Conservation (phyloP, 1,140 invertebrate species). For the Brachionus plicatilis region DNA sequence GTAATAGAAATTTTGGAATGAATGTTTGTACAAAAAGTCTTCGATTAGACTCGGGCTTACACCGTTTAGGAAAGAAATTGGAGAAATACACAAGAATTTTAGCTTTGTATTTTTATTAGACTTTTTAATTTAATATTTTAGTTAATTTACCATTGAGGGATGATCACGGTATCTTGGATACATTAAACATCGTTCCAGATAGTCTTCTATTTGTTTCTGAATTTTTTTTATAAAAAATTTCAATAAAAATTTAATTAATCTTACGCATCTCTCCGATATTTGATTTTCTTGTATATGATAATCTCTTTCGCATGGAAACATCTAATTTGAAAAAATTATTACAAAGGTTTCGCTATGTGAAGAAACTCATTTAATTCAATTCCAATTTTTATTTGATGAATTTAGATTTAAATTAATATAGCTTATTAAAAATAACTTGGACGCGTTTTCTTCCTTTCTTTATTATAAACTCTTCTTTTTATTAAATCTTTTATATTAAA, state of each 20-base stretch:
- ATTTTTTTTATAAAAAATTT: not conserved
- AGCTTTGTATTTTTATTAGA: not conserved
- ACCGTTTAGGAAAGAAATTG: not conserved
- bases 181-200: not conserved
- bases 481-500: no score
- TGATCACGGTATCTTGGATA: not conserved
- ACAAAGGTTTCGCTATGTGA: no score
- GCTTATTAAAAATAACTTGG: no score
- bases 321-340: not conserved
- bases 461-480: no score
- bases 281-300: not conserved
- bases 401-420: no score
- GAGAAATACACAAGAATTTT: not conserved
- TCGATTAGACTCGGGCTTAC: not conserved
- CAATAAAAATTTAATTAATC: no score
- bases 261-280: constrained; percentile 1
- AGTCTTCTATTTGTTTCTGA: not conserved
- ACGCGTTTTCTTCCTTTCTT: no score
- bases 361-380: no score
- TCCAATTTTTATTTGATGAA: no score
- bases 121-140: not conserved
- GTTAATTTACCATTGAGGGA: not conserved
- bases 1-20: not conserved
- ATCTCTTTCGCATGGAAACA: constrained; percentile 19
- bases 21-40: not conserved